Percentiles rank a stretch among this genome's conserved stretches.
Evolutionary conservation across 37 sponge, comb jelly and placozoan species (phyloP).

Genomic region (Corticium candelabrum): DNA sequence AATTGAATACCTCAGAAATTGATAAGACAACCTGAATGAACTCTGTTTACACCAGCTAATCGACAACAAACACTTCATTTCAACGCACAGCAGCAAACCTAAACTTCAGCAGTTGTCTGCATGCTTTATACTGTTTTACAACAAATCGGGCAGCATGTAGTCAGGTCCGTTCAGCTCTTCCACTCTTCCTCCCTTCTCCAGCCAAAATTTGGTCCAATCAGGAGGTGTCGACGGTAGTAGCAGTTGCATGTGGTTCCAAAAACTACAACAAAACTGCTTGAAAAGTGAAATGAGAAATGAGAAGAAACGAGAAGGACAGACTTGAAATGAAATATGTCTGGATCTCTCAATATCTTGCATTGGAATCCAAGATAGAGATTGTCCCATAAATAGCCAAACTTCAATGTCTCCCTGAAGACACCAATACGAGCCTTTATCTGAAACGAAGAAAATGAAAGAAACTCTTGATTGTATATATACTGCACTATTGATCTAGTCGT

Average conservation of each 20-base stretch:
- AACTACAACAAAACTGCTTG: background rate
- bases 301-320: background rate
- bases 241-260: background rate
- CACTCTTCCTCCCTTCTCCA: background rate
- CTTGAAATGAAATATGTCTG: background rate
- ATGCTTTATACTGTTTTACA: too few species aligned
- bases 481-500: too few species aligned
- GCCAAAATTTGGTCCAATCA: background rate
- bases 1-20: too few species aligned
- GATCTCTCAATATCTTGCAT: background rate
- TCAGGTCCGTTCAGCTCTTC: background rate
- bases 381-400: background rate
- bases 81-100: too few species aligned
- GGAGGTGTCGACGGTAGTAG: background rate
- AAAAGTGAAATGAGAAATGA: background rate
- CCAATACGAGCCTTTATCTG: background rate
- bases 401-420: background rate
- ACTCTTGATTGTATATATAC: too few species aligned
- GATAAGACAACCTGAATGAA: too few species aligned
- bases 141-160: background rate
- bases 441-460: too few species aligned
- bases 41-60: too few species aligned
- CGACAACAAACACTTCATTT: too few species aligned
- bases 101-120: too few species aligned
- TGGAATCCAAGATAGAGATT: background rate